phyloP scores from a whole-genome alignment of 1,140 invertebrate genomes.

The Zaprionus tsacasi region DNA sequence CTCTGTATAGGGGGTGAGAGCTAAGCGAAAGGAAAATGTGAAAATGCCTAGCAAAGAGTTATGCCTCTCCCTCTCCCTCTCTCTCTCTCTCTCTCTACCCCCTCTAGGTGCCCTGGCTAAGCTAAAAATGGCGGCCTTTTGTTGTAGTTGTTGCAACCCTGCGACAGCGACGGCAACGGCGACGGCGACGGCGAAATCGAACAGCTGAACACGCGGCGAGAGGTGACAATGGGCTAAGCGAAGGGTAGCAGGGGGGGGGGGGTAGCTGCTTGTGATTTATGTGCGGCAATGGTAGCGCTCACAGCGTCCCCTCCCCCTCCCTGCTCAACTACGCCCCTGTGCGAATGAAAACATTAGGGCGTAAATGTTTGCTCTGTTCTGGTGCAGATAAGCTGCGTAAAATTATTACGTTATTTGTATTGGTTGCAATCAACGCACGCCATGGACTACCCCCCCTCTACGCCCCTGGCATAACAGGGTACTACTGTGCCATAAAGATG shows the following conservation, averaged over 20 bases:
- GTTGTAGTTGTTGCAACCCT: slow-evolving; percentile 32
- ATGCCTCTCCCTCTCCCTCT: slow-evolving; percentile 15
- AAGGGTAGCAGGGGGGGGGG: neutral
- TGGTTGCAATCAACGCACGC: slow-evolving; percentile 74
- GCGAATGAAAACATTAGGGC: slow-evolving; percentile 81
- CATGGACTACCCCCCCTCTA: too few species aligned
- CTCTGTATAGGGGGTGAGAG: neutral
- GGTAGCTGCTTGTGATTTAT: slow-evolving; percentile 61
- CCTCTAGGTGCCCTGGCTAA: slow-evolving; percentile 28
- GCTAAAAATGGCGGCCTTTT: slow-evolving; percentile 48
- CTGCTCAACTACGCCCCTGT: neutral
- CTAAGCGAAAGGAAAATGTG: slow-evolving; percentile 28
- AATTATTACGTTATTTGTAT: slow-evolving; percentile 84
- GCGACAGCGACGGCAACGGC: slow-evolving; percentile 28
- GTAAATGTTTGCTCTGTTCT: slow-evolving; percentile 84
- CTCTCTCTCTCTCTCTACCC: neutral
- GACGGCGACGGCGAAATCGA: slow-evolving; percentile 40
- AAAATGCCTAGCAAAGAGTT: slow-evolving; percentile 58
- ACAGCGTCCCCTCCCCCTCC: neutral
- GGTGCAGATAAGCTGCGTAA: slow-evolving; percentile 83
- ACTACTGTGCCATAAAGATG: slow-evolving; percentile 72
- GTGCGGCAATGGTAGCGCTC: slow-evolving; percentile 69
- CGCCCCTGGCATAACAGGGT: too few species aligned
- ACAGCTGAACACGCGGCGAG: slow-evolving; percentile 57
- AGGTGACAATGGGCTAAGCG: slow-evolving; percentile 58